These are phyloP conservation scores for Crotophaga sulcirostris DNA, from an alignment of 2,113 vertebrate species.

Conservation along the genomic window DNA sequence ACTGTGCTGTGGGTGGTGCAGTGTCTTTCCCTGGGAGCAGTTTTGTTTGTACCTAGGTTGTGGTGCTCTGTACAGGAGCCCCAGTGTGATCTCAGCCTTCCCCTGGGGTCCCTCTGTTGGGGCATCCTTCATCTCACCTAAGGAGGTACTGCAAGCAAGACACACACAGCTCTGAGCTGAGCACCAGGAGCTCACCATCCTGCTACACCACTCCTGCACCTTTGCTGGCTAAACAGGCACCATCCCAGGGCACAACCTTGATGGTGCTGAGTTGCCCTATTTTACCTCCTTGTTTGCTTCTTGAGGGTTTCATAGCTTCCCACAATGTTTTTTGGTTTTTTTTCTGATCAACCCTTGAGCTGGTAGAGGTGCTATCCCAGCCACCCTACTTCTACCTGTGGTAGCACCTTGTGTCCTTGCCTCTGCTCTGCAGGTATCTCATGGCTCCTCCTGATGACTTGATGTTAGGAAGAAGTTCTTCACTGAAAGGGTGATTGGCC, in stretches of 20 bases:
- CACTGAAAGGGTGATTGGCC: too few species aligned
- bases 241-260: not conserved
- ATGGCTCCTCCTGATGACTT: not conserved
- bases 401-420: not conserved
- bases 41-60: not conserved
- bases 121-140: not conserved
- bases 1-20: not conserved
- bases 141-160: not conserved
- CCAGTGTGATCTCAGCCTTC: not conserved
- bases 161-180: not conserved
- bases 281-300: not conserved
- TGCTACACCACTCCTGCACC: fast-evolving
- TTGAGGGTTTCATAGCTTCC: not conserved
- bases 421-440: not conserved
- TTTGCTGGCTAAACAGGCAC: not conserved
- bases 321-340: not conserved
- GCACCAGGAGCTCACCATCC: not conserved
- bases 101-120: not conserved
- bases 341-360: not conserved
- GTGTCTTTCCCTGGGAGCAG: not conserved
- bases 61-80: not conserved
- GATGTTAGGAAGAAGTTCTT: too few species aligned
- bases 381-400: not conserved
- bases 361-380: not conserved
- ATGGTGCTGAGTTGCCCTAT: not conserved